Percentiles rank a stretch among this genome's conserved stretches.
Conservation (phyloP, 2,113 vertebrate genomes). For the Empidonax alnorum region DNA sequence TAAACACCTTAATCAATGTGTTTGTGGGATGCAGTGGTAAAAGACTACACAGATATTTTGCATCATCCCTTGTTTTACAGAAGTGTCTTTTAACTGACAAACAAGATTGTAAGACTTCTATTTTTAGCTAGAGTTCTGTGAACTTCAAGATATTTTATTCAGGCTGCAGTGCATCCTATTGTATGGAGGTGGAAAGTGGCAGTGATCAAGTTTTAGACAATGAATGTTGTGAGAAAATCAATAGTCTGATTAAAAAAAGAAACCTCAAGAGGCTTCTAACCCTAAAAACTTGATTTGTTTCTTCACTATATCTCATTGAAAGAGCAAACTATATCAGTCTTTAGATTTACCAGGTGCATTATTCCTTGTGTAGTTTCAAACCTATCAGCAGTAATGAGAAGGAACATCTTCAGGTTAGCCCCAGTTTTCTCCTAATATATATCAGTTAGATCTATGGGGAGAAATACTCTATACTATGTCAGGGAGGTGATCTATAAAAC, state of each 20-base stretch:
- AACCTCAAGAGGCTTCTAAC: slow-evolving; percentile 71
- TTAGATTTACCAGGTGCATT: slow-evolving; percentile 61
- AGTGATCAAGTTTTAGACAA: slow-evolving; percentile 64
- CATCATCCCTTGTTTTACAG: neutral
- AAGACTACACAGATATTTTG: neutral
- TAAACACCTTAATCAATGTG: neutral
- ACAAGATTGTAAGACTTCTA: neutral
- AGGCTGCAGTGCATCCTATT: neutral
- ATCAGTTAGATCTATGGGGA: slow-evolving; percentile 11
- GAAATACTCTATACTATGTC: slow-evolving; percentile 12
- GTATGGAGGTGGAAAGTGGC: slow-evolving; percentile 30
- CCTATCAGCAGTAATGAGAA: slow-evolving; percentile 47
- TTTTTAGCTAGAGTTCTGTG: neutral
- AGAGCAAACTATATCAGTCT: slow-evolving; percentile 40
- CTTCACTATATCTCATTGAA: slow-evolving; percentile 66
- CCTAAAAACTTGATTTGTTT: slow-evolving; percentile 74
- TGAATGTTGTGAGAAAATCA: slow-evolving; percentile 64
- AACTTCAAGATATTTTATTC: slow-evolving; percentile 25
- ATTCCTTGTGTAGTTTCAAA: slow-evolving; percentile 43
- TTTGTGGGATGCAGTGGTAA: neutral
- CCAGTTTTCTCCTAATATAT: slow-evolving; percentile 20
- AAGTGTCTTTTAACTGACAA: neutral
- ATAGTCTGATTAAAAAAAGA: slow-evolving; percentile 75
- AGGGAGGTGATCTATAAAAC: slow-evolving; percentile 15
- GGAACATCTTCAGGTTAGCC: slow-evolving; percentile 41